Base-by-base conservation (phyloP, 2,113 vertebrate species). In the Daubentonia madagascariensis region DNA sequence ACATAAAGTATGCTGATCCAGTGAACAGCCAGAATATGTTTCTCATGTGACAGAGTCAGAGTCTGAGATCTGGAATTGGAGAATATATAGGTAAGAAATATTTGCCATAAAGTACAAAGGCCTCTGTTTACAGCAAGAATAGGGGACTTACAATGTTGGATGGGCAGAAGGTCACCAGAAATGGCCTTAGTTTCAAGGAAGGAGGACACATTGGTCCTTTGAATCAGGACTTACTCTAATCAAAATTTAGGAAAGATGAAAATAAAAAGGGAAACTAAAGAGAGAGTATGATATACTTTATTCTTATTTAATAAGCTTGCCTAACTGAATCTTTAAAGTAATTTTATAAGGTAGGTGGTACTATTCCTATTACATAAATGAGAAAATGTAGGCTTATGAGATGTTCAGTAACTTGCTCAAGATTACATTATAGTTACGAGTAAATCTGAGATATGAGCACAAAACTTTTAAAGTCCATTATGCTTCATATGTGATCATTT, bases 21-120 rank as follows among this genome's bases (percentile, higher is more conserved):
- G 10, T 2, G 54, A 96, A 37, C 40, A 54, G 23, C 7, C 0
- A 14, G 32, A 80, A 79, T 65, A 35, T 72, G 59, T 16, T 81
- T 94, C 84, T 76, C 78, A 40, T 30, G 25, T 23, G 61, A 37
- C 91, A 89, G 52, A 54, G 14, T 22, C 67, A 72, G 35, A 85
- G 59, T 83, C 86, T 95, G 81, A 95, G 52, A 85, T 72, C n/a
- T 91, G 40, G 25, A 73, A 45, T 65, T 85, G 50, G 85, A 78
- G 67, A 88, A 67, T 85, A 84, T 85, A 48, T 79, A 59, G 28
- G 30, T 72, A 43, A 84, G 23, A 78, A 67, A 50, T 28, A 89
- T 83, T 63, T 72, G 25, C 22, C 54, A 61, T 73, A 54, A 83
- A 61, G 72, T 25, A 52, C 9, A 65, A 35, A 94, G 48, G 9